Evolutionary conservation across 2,797 vertebrate species (phyloP), one percentile per base, ranked within the genome.

Genomic region (Neosalanx taihuensis): DNA sequence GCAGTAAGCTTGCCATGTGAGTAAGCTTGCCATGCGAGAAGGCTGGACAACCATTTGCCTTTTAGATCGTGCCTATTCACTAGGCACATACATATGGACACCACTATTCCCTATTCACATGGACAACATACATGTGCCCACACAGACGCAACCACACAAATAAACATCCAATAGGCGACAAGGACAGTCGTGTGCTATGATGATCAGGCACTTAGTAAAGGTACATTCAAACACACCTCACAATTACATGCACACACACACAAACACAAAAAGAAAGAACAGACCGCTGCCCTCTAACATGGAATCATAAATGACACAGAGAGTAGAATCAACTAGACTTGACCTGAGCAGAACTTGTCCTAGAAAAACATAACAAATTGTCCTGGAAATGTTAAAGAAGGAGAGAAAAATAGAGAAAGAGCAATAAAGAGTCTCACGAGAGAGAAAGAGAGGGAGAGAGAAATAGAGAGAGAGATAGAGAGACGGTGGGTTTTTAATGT

Each of bases 401-500:
- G 64, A 65, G 64, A 66, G 41, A 66, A 3, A 41, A 13, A 20
- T 12, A 60, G 58, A 60, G 58, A 6, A 6, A 57, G 56, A 57
- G 56, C 56, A 57, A 23, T 5, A 23, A 57, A 23, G 20, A 10
- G 20, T 18, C 56, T 4, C 53, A 57, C 78, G 59, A 79, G 76
- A 63, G 72, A 65, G 70, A 26, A 26, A 18, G 49, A 31, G 46
- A 30, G 53, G 35, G 30, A 33, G 57, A 29, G 57, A 41, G 68
- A 29, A 23, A 41, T n/a, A 46, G 69, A 62, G 69, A 51, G 68
- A 69, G 82, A n/a, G 13, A 53, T 57, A 20, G 64, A 4, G 20
- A 7, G 15, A 15, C 17, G 23, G 76, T 86, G 79, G 73, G 9
- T 85, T 80, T 86, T 88, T 91, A 91, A 89, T 89, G 88, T 88